Evolutionary conservation across 2,797 vertebrate genomes (phyloP).

Genomic region (Rhyacichthys aspro): DNA sequence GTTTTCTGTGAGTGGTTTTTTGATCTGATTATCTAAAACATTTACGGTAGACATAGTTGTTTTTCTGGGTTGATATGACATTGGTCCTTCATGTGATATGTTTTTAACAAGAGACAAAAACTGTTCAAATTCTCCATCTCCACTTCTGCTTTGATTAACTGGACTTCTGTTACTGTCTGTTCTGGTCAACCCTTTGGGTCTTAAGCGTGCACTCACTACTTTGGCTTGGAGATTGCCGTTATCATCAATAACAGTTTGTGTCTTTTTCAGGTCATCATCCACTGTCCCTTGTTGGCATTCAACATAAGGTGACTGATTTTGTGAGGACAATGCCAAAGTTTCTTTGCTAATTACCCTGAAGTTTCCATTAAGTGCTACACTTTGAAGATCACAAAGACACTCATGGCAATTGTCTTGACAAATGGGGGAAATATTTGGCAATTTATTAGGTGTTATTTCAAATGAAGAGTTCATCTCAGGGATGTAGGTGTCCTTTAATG

Average conservation of each 20-base stretch:
- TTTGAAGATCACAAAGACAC: constrained; percentile 29
- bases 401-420: constrained; percentile 52
- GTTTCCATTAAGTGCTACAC: constrained; percentile 2
- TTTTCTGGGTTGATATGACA: constrained; percentile 63
- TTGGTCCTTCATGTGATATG: constrained; percentile 49
- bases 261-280: constrained; percentile 29
- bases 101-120: constrained; percentile 63
- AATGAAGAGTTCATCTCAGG: constrained; percentile 59
- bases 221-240: constrained; percentile 61
- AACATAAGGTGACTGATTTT: constrained; percentile 8
- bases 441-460: constrained; percentile 52
- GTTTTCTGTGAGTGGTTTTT: neutral
- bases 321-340: constrained; percentile 1
- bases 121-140: constrained; percentile 61
- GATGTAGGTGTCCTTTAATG: constrained; percentile 66
- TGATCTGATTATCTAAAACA: constrained; percentile 28
- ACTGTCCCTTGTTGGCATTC: constrained; percentile 13
- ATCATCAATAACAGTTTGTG: constrained; percentile 45
- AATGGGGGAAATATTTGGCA: constrained; percentile 47
- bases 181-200: constrained; percentile 61
- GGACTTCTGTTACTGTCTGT: constrained; percentile 55
- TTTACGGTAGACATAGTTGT: constrained; percentile 41
- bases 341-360: constrained; percentile 21
- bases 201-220: constrained; percentile 71
- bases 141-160: constrained; percentile 32